A percentile compares a stretch with the other conserved stretches of the same genome.
Conservation (phyloP, 2,888 invertebrate species). For the Acronicta leporina region DNA sequence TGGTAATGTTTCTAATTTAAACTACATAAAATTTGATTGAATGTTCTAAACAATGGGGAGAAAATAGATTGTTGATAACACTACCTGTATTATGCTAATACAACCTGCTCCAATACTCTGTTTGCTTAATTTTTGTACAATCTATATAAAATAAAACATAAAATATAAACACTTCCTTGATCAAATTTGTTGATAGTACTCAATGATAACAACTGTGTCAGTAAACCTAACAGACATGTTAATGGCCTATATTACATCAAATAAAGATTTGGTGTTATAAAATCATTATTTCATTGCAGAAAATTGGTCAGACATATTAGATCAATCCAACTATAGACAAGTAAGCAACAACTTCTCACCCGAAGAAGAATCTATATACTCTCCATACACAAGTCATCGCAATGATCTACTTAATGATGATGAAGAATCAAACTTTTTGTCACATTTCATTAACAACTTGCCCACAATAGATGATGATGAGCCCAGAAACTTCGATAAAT, state of each 20-base stretch:
- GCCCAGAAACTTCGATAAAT: conserved; percentile 75
- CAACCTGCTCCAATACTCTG: neutral
- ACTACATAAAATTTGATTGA: neutral
- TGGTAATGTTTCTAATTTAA: conserved; percentile 68
- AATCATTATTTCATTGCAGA: conserved; percentile 67
- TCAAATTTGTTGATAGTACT: conserved; percentile 9
- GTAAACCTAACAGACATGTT: neutral
- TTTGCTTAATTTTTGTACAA: neutral
- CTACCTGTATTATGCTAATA: neutral
- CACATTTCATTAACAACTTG: conserved; percentile 80
- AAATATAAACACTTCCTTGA: conserved; percentile 9
- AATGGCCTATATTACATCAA: neutral
- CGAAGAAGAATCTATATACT: conserved; percentile 80
- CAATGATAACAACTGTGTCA: conserved; percentile 2
- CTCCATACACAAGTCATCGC: conserved; percentile 73
- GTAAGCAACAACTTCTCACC: conserved; percentile 77
- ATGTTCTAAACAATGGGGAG: no score
- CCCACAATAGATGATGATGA: conserved; percentile 80
- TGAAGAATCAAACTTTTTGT: conserved; percentile 77
- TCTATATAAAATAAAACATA: neutral
- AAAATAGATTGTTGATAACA: neutral
- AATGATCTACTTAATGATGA: conserved; percentile 75
- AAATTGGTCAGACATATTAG: conserved; percentile 85
- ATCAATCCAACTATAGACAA: conserved; percentile 81
- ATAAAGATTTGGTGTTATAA: neutral